A percentile compares a stretch with the other conserved stretches of the same genome.
phyloP scores from a whole-genome alignment of 2,113 vertebrate genomes.

The Eira barbara region DNA sequence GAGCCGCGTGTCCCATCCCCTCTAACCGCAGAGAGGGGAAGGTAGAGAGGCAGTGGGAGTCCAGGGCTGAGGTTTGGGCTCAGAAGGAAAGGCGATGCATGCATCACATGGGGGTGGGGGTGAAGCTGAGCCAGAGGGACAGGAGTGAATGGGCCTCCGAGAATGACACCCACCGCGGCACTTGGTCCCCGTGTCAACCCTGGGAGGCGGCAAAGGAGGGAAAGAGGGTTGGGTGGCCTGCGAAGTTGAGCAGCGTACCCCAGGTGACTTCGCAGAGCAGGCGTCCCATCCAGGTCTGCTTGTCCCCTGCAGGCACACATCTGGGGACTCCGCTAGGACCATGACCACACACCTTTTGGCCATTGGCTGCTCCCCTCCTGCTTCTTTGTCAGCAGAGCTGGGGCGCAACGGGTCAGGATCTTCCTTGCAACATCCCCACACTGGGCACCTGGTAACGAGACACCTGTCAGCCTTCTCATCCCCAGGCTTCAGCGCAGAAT shows the following conservation, averaged over 20 bases:
- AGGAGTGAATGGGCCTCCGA: accelerated
- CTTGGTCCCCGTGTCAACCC: not conserved
- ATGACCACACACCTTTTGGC: not conserved
- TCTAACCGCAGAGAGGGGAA: too few species aligned
- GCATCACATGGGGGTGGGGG: accelerated
- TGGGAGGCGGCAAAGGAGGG: not conserved
- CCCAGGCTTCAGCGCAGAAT: not conserved
- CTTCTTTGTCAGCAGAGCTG: not conserved
- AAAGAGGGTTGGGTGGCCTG: accelerated
- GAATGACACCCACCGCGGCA: accelerated
- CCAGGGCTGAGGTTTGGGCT: not conserved
- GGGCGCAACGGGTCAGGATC: not conserved
- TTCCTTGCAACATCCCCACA: not conserved
- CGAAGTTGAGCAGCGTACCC: not conserved
- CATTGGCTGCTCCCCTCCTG: accelerated
- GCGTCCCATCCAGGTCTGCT: not conserved
- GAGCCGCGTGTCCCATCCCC: accelerated
- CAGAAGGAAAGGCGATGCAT: accelerated
- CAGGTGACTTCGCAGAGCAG: not conserved
- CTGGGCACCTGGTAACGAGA: not conserved
- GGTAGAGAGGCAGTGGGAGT: too few species aligned
- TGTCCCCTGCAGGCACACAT: accelerated
- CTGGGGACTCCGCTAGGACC: accelerated
- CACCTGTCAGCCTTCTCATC: slow-evolving; percentile 20
- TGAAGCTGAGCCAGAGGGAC: not conserved